Conservation (phyloP, 2,797 vertebrate genomes). For the Lepilemur septentrionalis region DNA sequence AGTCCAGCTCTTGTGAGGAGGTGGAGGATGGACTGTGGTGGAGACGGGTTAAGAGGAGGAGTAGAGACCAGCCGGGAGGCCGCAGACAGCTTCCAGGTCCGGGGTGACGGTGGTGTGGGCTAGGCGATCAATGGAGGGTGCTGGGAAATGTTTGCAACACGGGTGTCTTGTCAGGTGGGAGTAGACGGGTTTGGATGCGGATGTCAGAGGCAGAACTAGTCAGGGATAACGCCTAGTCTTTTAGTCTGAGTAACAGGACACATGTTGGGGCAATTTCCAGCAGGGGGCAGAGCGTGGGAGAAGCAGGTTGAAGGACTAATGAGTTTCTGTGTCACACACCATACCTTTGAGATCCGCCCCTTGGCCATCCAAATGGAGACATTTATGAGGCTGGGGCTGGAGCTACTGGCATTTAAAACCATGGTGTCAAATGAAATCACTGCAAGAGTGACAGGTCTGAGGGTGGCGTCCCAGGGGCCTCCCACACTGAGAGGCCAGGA, state of each 20-base stretch:
- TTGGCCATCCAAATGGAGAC: not conserved
- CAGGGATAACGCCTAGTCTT: not conserved
- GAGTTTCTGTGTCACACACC: not conserved
- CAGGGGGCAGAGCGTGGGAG: not conserved
- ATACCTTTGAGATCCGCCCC: not conserved
- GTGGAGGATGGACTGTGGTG: not conserved
- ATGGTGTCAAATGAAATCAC: not conserved
- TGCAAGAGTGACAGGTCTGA: not conserved
- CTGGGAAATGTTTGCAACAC: not conserved
- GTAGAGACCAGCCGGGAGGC: not conserved
- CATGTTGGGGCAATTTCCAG: not conserved
- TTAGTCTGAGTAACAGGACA: not conserved
- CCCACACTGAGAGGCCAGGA: not conserved
- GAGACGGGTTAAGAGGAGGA: too few relatives aligned
- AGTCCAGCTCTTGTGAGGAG: not conserved
- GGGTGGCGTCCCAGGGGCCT: fast-evolving
- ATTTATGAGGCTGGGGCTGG: not conserved
- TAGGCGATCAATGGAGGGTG: not conserved
- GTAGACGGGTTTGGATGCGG: not conserved
- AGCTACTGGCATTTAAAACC: conserved; percentile 26
- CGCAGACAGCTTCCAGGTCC: not conserved
- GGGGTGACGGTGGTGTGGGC: not conserved
- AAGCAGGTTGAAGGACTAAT: not conserved
- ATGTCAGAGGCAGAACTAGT: not conserved
- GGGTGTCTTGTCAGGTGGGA: not conserved